Base-by-base conservation (phyloP, 2,113 vertebrate species). In the Anhinga rufa region DNA sequence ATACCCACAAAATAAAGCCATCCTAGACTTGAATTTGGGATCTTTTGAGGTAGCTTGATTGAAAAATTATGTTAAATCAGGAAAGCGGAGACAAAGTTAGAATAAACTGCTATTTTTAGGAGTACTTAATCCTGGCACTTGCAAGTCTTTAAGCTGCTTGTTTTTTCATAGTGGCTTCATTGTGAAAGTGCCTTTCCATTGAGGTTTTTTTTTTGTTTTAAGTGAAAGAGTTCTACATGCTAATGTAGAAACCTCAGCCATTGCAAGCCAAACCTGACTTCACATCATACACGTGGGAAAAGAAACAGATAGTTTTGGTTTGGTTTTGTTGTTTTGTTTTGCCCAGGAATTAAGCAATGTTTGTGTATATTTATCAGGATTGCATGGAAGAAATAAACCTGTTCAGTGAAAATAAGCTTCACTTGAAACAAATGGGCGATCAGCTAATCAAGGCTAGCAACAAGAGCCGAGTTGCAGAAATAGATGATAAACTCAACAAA, bases 371-470 rank as follows among this genome's bases (percentile, higher is more conserved):
- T 74, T 91, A 18, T 48, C 90, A 99, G 99, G 99, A 99, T 92
- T 99, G 99, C 88, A 99, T 99, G 99, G 99, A 99, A 94, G 99
- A 99, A 97, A 99, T 99, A 87, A 99, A 99, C 96, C 90, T 99
- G 54, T 99, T 99, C 91, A 99, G 98, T 85, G 99, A 99, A 96
- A 99, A 99, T 90, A 99, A 99, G 95, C 98, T 98, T 19, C 98
- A 99, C 38, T 96, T 99, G 87, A 99, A 99, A 95, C 98, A 99
- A 92, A 98, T 99, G 85, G 99, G 99, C 0, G 98, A 99, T 19
- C 99, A 99, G 64, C 96, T 99, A 46, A 99, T 99, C 89, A 98
- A 97, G 26, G 98, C 99, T 88, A 99, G 98, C 98, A 99, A 98
- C 97, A 98, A 98, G 92, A 98, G 98, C 10, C 98, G 98, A 93